Evolutionary conservation across 1,140 invertebrate species (phyloP).

Genomic region (Drosophila bifasciata): DNA sequence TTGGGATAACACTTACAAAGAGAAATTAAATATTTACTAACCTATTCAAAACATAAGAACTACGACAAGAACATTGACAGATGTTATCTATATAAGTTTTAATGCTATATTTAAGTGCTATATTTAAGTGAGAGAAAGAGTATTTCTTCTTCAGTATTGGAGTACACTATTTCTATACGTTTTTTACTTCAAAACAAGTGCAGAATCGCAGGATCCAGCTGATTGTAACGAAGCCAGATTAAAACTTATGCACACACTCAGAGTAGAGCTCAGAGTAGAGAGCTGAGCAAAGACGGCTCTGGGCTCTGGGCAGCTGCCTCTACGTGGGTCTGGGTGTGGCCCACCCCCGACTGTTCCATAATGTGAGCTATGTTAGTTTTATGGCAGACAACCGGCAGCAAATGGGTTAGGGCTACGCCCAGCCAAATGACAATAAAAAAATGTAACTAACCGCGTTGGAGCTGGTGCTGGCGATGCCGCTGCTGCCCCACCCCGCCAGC

Average conservation of each 20-base stretch:
- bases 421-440: slow-evolving; percentile 79
- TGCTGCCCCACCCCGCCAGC: slow-evolving; percentile 26
- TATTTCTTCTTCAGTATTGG: slow-evolving; percentile 2
- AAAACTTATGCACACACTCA: slow-evolving; percentile 78
- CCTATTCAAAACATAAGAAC: no score
- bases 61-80: no score
- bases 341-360: slow-evolving; percentile 39
- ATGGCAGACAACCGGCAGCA: slow-evolving; percentile 67
- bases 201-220: slow-evolving; percentile 39
- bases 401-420: slow-evolving; percentile 63
- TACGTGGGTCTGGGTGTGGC: slow-evolving; percentile 15
- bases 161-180: neutral
- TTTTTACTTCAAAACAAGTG: slow-evolving; percentile 35
- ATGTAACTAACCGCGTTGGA: slow-evolving; percentile 68
- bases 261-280: slow-evolving; percentile 20
- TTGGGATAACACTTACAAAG: neutral
- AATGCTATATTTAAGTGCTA: no score
- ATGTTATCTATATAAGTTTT: no score
- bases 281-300: neutral
- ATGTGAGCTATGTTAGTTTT: slow-evolving; percentile 79
- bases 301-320: neutral
- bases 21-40: neutral
- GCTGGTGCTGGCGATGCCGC: slow-evolving; percentile 3
- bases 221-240: slow-evolving; percentile 80
- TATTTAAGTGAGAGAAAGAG: no score